Evolutionary conservation across 2,888 invertebrate genomes (phyloP).

Genomic region (Disparrhopalites patrizii): DNA sequence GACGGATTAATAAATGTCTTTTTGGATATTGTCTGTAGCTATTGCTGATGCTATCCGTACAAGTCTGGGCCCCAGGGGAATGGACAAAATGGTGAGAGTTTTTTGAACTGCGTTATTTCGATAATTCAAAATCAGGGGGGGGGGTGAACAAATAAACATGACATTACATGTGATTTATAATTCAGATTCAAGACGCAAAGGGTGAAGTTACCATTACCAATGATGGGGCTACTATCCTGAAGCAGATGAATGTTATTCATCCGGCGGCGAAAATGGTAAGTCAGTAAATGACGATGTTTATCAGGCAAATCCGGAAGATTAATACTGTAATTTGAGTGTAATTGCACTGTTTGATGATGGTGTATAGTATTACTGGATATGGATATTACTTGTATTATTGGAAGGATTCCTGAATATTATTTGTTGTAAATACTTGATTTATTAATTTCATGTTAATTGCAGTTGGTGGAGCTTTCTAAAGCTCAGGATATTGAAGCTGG

Average conservation of each 20-base stretch:
- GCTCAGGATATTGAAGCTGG: constrained; percentile 99
- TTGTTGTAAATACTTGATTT: background rate
- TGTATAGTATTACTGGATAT: too few relatives aligned
- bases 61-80: constrained; percentile 95
- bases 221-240: constrained; percentile 98
- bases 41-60: constrained; percentile 98
- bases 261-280: constrained; percentile 97
- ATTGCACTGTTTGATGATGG: too few relatives aligned
- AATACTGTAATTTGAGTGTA: too few relatives aligned
- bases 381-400: too few relatives aligned
- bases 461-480: constrained; percentile 95
- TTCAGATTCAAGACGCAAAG: constrained; percentile 86
- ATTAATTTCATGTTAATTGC: constrained; percentile 48
- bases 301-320: too few relatives aligned
- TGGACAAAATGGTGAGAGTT: constrained; percentile 93
- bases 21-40: constrained; percentile 61
- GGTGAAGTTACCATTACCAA: constrained; percentile 99
- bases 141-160: background rate
- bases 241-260: constrained; percentile 97
- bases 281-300: too few relatives aligned
- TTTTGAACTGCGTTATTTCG: background rate
- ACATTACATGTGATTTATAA: background rate
- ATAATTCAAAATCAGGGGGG: background rate
- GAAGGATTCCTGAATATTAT: background rate
- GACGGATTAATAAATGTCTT: background rate